Base-by-base conservation (phyloP, 2,797 vertebrate genomes). In the Etheostoma perlongum region DNA sequence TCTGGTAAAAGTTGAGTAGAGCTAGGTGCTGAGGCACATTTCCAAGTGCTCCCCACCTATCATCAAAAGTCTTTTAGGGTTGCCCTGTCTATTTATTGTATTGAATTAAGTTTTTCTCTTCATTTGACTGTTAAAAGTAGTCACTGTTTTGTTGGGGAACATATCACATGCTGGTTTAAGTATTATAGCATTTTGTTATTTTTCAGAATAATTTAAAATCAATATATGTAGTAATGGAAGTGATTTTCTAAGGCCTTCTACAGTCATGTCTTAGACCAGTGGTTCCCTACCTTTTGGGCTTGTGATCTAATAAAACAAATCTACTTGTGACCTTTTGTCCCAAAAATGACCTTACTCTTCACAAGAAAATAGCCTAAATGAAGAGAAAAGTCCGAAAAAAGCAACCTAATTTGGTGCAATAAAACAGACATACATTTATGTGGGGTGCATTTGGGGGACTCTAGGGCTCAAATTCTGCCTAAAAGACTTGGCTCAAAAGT, bases 1-100 rank as follows among this genome's bases (percentile, higher is more conserved):
- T 67, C 46, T 72, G 51, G 12, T 81, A n/a, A 44, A 25, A 44
- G 18, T 6, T 48, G 54, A 60, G 16, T 30, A 15, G 11, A 54
- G 40, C 5, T 30, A 46, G 30, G 44, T 48, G 36, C 66, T 42
- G 14, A 57, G 30, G 52, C 18, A 23, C n/a, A n/a, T n/a, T n/a
- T n/a, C 11, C 11, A n/a, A 18, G 57, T 57, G 55, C 42, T 64
- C 1, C 57, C 12, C 19, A 33, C 61, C 23, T 2, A 54, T 66
- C 18, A 67, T 53, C 0, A 52, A 2, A 19, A 5, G 19, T 52
- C 5, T 23, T 66, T 16, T 11, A 8, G 18, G 42, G 11, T 19
- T 44, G 5, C 8, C 18, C 13, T 51, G 0, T 46, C n/a, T 1
- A 12, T 54, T 44, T 67, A 8, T 30, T 25, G 16, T 9, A 9